Conservation (phyloP, 2,113 vertebrate species). For the Corvus moneduloides region DNA sequence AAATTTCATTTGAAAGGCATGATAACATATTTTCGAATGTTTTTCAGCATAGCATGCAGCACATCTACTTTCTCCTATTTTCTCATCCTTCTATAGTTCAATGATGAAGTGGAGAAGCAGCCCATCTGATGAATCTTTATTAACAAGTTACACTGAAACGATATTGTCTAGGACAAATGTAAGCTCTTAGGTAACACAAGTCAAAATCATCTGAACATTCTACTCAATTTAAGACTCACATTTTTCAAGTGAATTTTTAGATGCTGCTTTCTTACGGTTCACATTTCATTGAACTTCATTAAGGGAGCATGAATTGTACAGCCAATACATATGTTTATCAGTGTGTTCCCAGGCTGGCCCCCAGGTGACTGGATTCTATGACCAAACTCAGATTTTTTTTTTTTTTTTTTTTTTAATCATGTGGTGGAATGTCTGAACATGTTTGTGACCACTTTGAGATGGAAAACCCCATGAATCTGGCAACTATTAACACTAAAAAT, state of each 20-base stretch:
- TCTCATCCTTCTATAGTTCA: not conserved
- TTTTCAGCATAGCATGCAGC: not conserved
- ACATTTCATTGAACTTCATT: slow-evolving; percentile 83
- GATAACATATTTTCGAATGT: not conserved
- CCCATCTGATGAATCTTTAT: not conserved
- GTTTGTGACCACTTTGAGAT: slow-evolving; percentile 62
- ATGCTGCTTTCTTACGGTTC: slow-evolving; percentile 65
- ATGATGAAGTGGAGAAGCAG: not conserved
- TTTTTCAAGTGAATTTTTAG: slow-evolving; percentile 40
- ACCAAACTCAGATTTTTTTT: slow-evolving; percentile 50
- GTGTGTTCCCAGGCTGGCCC: slow-evolving; percentile 48
- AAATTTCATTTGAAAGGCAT: not conserved
- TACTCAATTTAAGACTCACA: not conserved
- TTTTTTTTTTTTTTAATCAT: not conserved
- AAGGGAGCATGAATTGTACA: slow-evolving; percentile 81
- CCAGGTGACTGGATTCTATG: slow-evolving; percentile 29
- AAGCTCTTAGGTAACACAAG: not conserved
- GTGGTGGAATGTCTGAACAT: slow-evolving; percentile 56
- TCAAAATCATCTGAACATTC: not conserved
- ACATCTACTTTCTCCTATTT: not conserved
- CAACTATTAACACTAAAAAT: not conserved
- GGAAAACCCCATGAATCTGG: not conserved
- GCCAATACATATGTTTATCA: slow-evolving; percentile 63
- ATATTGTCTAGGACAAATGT: not conserved
- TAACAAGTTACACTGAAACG: not conserved